Evolutionary conservation across 2,888 invertebrate genomes (phyloP).

Genomic region (Mythimna vitellina): DNA sequence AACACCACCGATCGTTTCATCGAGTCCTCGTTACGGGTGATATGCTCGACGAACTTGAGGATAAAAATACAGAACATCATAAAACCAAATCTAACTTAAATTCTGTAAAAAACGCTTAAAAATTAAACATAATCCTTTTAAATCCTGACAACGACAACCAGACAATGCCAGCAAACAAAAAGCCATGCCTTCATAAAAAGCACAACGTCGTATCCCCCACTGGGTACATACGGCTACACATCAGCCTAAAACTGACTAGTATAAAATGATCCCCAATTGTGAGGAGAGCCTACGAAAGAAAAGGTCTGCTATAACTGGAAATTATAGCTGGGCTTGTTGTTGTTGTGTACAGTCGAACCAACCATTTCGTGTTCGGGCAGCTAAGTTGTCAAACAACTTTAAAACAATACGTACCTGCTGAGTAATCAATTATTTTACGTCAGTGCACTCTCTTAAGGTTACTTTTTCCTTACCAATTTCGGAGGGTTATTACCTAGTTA

Average conservation of each 20-base stretch:
- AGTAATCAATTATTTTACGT: not conserved
- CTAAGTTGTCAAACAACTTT: not conserved
- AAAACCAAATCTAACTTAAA: too few relatives aligned
- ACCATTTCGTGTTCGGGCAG: not conserved
- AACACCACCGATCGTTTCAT: too few relatives aligned
- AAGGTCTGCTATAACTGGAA: not conserved
- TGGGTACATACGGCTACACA: not conserved
- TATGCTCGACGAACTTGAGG: too few relatives aligned
- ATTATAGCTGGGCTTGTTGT: not conserved
- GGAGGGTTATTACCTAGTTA: too few relatives aligned
- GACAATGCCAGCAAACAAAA: slow-evolving; percentile 32
- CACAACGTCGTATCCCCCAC: slow-evolving; percentile 31
- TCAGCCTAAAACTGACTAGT: not conserved
- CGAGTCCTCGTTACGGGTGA: too few relatives aligned
- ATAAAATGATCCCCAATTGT: not conserved
- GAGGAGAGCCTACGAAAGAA: too few relatives aligned
- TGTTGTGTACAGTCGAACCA: slow-evolving; percentile 12
- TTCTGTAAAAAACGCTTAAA: not conserved
- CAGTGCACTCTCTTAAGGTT: too few relatives aligned
- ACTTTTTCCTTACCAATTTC: too few relatives aligned
- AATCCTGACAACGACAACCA: slow-evolving; percentile 9
- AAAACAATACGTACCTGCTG: not conserved
- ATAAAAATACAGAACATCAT: too few relatives aligned
- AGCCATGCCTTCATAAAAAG: slow-evolving; percentile 52
- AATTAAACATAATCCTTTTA: slow-evolving; percentile 4